Evolutionary conservation across 2,797 vertebrate species (phyloP).

Genomic region (Gymnoscopelus microlampas): DNA sequence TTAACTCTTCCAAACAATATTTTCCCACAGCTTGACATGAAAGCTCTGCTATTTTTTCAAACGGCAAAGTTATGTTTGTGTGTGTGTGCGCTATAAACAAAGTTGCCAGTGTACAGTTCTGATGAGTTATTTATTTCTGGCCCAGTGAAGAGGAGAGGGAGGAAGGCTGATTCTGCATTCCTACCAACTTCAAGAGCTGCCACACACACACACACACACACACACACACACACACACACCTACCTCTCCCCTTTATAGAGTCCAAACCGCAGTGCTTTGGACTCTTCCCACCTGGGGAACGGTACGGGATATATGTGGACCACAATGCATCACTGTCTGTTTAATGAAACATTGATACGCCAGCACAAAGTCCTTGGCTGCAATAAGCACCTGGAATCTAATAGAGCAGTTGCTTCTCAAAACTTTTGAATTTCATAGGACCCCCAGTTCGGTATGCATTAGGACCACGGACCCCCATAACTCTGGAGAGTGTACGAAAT

Average conservation of each 20-base stretch:
- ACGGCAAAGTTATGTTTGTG: not conserved
- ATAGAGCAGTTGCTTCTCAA: constrained; percentile 11
- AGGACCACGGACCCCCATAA: not conserved
- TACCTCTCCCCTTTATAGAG: constrained; percentile 39
- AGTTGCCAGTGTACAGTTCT: constrained; percentile 55
- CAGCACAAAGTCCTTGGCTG: constrained; percentile 31
- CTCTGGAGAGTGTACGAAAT: constrained; percentile 14
- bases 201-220: constrained; percentile 7
- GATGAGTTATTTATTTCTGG: constrained; percentile 67
- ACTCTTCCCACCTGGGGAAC: constrained; percentile 50
- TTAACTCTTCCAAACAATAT: constrained; percentile 30
- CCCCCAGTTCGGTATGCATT: too few relatives aligned
- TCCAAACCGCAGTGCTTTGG: constrained; percentile 60
- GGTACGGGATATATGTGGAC: constrained; percentile 51
- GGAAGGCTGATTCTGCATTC: constrained; percentile 69
- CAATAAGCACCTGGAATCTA: constrained; percentile 38
- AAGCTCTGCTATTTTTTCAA: too few relatives aligned
- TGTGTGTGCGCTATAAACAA: constrained; percentile 50
- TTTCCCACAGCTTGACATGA: constrained; percentile 34
- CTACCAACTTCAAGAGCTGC: constrained; percentile 68
- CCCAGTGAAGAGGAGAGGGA: constrained; percentile 54
- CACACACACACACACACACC: constrained; percentile 12
- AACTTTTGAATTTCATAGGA: too few relatives aligned
- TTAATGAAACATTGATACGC: constrained; percentile 52
- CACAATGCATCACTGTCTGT: constrained; percentile 62